Evolutionary conservation across 2,888 invertebrate genomes (phyloP), one percentile per base, ranked within the genome.

Genomic region (Heliconius hortense): DNA sequence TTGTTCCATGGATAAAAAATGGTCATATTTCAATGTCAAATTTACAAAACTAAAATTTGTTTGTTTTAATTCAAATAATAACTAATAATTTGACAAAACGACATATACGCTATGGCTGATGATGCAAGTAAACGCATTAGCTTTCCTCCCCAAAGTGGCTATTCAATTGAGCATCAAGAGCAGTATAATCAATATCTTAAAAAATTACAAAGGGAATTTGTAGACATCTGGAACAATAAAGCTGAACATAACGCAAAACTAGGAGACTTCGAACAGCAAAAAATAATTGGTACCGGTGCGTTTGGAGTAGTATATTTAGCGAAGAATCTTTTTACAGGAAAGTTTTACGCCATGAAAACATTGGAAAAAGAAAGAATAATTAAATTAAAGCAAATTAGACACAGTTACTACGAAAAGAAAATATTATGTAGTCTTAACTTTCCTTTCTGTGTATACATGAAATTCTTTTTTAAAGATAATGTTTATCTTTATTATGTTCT

Each of bases 391-490:
- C 98, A 98, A 92, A 95, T 98, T 31, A 96, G 96, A 75, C 98
- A 99, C 89, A 98, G 97, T 28, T 94, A 96, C 83, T 97, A 97
- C 85, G 99, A 99, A 90, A 98, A 98, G 87, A 96, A 96, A 83
- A 97, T 99, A 75, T 94, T 99, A 76, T 96, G 97, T 83, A 96
- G 97, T 35, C 94, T 99, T 68, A 95, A 95, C 80, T 99, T 98
- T 90, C 98, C 98, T 0, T 98, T 99, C 88, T 94, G 98, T 39
- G 96, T 99, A 77, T 95, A 95, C 82, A 95, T 99, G 95, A 96
- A 97, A 83, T 97, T 95, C 89, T 97, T 96, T 82, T 97, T 97
- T 90, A 98, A 98, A 94, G 97, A 98, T 85, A 97, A 97, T 84
- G 96, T 96, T 43, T 97, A 97, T 86, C 87, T 98, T 43, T 98